Conservation (phyloP, 2,888 invertebrate species). For the Conus canariensis region DNA sequence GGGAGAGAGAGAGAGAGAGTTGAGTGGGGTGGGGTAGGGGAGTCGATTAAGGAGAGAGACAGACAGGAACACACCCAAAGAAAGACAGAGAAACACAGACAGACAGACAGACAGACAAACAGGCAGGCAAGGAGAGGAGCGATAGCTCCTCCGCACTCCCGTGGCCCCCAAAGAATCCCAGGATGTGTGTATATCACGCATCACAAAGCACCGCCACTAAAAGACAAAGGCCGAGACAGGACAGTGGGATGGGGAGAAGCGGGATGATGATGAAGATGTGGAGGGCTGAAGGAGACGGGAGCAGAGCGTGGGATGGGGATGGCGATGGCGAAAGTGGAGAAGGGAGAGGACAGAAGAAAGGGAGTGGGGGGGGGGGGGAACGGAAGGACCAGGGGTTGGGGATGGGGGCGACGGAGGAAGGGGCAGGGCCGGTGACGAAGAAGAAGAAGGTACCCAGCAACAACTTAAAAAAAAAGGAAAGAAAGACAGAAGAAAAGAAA, state of each 20-base stretch:
- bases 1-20: background rate
- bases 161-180: background rate
- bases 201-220: too few species aligned
- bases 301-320: too few species aligned
- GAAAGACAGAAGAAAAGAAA: background rate
- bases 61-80: background rate
- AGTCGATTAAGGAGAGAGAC: background rate
- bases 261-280: too few species aligned
- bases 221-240: too few species aligned
- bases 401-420: background rate
- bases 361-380: background rate
- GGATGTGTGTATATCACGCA: background rate
- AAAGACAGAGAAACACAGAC: background rate
- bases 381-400: background rate
- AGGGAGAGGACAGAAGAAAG: background rate
- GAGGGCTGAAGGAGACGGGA: too few species aligned
- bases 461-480: background rate
- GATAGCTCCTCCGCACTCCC: too few species aligned
- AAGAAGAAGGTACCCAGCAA: too few species aligned
- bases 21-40: background rate
- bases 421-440: too few species aligned
- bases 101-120: background rate
- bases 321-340: too few species aligned
- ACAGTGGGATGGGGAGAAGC: too few species aligned
- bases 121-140: background rate